A percentile compares a stretch with the other conserved stretches of the same genome.
Evolutionary conservation across 2,888 invertebrate species (phyloP).

Genomic region (Lordiphosa andalusiaca): DNA sequence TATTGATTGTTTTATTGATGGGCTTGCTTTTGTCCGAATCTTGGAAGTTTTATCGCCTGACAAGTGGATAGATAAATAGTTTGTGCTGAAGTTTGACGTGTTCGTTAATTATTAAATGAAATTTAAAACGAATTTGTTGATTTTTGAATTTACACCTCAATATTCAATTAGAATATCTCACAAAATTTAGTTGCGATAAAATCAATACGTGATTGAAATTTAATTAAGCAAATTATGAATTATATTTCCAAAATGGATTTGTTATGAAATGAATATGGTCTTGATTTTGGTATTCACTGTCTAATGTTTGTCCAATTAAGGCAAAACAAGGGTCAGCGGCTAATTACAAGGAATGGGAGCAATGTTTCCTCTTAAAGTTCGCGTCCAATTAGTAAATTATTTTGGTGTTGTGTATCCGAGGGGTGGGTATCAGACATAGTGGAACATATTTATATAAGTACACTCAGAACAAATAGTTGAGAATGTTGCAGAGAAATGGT

Average conservation of each 20-base stretch:
- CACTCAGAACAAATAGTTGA: too few species aligned
- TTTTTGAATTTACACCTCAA: neutral
- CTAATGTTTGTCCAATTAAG: constrained; percentile 58
- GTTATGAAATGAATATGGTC: constrained; percentile 26
- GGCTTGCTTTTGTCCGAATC: constrained; percentile 19
- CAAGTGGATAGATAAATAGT: constrained; percentile 41
- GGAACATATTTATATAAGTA: too few species aligned
- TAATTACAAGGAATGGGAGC: constrained; percentile 47
- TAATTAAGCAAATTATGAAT: constrained; percentile 31
- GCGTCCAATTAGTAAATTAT: constrained; percentile 61
- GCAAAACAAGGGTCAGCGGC: constrained; percentile 32
- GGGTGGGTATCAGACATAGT: too few species aligned
- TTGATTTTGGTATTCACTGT: constrained; percentile 55
- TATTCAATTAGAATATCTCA: too few species aligned
- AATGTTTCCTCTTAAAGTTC: constrained; percentile 29
- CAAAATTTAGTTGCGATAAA: neutral
- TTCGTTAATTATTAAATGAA: too few species aligned
- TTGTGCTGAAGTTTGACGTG: neutral
- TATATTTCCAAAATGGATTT: neutral
- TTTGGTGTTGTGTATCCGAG: constrained; percentile 18
- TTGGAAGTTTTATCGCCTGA: constrained; percentile 29
- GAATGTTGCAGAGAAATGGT: too few species aligned
- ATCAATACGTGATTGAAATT: constrained; percentile 24
- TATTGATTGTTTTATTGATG: constrained; percentile 75
- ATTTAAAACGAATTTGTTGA: neutral